Conservation (phyloP, 2,888 invertebrate species). For the Pseudanteris insignis region DNA sequence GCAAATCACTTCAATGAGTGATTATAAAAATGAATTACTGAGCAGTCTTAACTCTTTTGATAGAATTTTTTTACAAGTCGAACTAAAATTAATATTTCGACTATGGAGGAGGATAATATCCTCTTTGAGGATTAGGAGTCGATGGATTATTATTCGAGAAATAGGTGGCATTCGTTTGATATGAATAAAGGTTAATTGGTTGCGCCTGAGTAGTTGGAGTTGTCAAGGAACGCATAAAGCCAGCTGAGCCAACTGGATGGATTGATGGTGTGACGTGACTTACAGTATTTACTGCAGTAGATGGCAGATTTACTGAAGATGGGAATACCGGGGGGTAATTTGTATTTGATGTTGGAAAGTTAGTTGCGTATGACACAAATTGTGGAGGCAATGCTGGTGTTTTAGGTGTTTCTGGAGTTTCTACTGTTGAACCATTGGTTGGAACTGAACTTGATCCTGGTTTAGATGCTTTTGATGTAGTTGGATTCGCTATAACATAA, state of each 20-base stretch:
- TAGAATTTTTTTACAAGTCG: not conserved
- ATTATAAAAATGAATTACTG: constrained; percentile 9
- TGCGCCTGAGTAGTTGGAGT: constrained; percentile 23
- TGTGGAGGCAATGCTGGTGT: constrained; percentile 56
- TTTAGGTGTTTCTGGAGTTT: constrained; percentile 55
- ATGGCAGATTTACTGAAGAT: constrained; percentile 62
- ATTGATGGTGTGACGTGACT: constrained; percentile 53
- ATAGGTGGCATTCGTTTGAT: constrained; percentile 60
- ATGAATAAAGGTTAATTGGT: constrained; percentile 53
- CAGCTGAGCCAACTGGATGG: constrained; percentile 17
- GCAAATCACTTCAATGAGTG: no score
- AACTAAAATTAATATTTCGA: not conserved
- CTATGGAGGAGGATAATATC: constrained; percentile 60
- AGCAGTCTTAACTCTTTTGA: constrained; percentile 16
- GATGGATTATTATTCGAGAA: constrained; percentile 56
- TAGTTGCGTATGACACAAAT: constrained; percentile 58
- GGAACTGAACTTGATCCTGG: constrained; percentile 52
- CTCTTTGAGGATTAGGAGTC: constrained; percentile 53
- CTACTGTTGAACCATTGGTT: constrained; percentile 58
- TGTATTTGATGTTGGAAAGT: constrained; percentile 52
- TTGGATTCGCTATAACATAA: no score
- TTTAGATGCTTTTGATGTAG: constrained; percentile 54
- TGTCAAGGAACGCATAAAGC: constrained; percentile 18
- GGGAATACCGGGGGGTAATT: constrained; percentile 62
- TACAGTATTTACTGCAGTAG: constrained; percentile 60